Percentiles rank a stretch among this genome's conserved stretches.
Evolutionary conservation across 2,888 invertebrate genomes (phyloP).

Genomic region (Apotomis turbidana): DNA sequence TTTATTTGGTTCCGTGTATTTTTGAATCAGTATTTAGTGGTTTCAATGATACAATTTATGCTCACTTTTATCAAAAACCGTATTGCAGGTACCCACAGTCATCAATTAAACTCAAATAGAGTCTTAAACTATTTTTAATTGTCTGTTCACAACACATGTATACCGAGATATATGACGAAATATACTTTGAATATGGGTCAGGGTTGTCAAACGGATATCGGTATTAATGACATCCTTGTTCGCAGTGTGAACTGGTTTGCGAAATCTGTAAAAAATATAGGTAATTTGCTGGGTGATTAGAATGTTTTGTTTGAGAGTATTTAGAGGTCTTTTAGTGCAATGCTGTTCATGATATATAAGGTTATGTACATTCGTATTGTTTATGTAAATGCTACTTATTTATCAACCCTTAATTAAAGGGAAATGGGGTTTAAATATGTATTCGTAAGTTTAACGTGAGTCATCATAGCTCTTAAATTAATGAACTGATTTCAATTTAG

Average conservation of each 20-base stretch:
- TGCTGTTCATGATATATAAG: neutral
- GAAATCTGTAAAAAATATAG: slow-evolving; percentile 26
- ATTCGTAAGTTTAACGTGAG: no score
- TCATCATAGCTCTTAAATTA: no score
- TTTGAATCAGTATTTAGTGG: no score
- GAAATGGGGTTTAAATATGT: no score
- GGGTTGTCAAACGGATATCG: slow-evolving; percentile 32
- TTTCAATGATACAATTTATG: no score
- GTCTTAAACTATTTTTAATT: neutral
- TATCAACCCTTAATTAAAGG: no score
- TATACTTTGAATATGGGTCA: slow-evolving; percentile 37
- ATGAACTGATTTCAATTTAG: no score
- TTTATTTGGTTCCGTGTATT: no score
- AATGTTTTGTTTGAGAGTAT: slow-evolving; percentile 6
- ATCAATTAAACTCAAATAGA: neutral
- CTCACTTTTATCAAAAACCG: no score
- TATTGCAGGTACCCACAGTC: neutral
- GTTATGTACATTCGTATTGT: neutral
- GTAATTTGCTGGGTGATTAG: slow-evolving; percentile 10
- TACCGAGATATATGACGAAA: slow-evolving; percentile 27
- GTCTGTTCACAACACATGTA: neutral
- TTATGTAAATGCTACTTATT: no score
- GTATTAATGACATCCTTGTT: slow-evolving; percentile 40
- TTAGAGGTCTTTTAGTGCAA: neutral
- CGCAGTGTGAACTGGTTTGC: slow-evolving; percentile 26